Evolutionary conservation across 2,797 vertebrate species (phyloP).

Genomic region (Acanthurus lineatus): DNA sequence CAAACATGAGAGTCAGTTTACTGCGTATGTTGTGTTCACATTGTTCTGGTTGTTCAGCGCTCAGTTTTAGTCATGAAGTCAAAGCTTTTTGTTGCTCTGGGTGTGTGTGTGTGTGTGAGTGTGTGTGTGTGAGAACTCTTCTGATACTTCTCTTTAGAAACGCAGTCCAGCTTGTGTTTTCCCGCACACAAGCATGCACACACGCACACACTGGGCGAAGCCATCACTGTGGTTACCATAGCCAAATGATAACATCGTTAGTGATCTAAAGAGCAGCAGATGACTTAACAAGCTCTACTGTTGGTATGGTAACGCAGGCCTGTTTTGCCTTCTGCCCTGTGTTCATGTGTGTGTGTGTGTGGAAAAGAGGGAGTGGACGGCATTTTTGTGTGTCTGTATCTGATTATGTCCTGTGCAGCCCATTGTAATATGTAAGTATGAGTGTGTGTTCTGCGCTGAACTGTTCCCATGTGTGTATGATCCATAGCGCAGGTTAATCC

Average conservation of each 20-base stretch:
- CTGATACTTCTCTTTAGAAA: constrained; percentile 55
- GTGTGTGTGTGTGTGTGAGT: constrained; percentile 56
- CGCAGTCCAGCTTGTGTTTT: constrained; percentile 56
- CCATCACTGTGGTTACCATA: constrained; percentile 68
- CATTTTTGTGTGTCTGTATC: constrained; percentile 47
- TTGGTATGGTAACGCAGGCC: constrained; percentile 73
- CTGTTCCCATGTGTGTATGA: constrained; percentile 67
- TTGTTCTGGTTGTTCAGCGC: constrained; percentile 15
- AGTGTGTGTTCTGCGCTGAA: constrained; percentile 49
- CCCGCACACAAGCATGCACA: constrained; percentile 41
- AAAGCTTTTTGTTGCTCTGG: constrained; percentile 45
- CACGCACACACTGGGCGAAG: constrained; percentile 17
- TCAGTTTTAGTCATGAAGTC: constrained; percentile 37
- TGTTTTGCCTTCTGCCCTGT: constrained; percentile 40
- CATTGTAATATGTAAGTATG: constrained; percentile 15
- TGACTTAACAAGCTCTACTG: constrained; percentile 70
- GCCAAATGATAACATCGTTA: constrained; percentile 74
- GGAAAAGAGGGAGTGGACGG: constrained; percentile 18
- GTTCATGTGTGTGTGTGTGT: constrained; percentile 25
- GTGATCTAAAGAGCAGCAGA: constrained; percentile 75
- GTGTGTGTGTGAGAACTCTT: constrained; percentile 51
- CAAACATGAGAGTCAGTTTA: constrained; percentile 24
- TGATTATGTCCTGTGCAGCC: constrained; percentile 39
- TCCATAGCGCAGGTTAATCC: constrained; percentile 80
- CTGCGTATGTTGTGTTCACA: not conserved